Conservation (phyloP, 2,797 vertebrate genomes). For the Myotis myotis region DNA sequence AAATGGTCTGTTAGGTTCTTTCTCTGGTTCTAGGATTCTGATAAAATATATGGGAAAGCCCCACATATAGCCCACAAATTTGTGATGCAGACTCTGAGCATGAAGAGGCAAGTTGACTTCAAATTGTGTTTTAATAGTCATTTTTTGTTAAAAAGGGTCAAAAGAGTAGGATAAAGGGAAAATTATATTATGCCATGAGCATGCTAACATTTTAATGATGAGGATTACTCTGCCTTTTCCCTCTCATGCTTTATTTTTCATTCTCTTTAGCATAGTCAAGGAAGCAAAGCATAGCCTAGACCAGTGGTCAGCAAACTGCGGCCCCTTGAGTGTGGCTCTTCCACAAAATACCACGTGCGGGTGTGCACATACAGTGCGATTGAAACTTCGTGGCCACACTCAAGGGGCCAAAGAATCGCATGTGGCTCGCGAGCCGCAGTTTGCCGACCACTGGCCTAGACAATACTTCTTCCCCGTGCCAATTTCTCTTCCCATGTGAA, state of each 20-base stretch:
- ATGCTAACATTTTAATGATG: neutral
- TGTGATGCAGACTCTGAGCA: neutral
- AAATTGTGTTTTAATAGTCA: neutral
- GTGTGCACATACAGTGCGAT: too few species aligned
- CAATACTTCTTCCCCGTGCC: neutral
- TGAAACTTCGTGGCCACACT: too few species aligned
- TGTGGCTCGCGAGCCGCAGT: too few species aligned
- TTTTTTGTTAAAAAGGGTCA: neutral
- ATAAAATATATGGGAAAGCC: neutral
- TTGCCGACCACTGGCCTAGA: neutral
- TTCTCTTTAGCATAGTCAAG: neutral
- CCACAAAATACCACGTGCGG: too few species aligned
- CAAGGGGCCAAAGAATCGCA: too few species aligned
- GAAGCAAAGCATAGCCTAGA: neutral
- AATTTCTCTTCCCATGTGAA: conserved; percentile 39
- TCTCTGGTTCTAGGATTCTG: conserved; percentile 1
- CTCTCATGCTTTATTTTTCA: neutral
- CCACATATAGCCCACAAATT: neutral
- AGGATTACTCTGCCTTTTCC: neutral
- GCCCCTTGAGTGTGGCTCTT: too few species aligned
- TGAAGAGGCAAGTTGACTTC: neutral
- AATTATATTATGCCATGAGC: neutral
- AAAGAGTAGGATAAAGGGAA: neutral
- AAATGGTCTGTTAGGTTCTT: neutral
- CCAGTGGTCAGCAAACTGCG: too few species aligned